Conservation (phyloP, 2,888 invertebrate genomes). For the Augiades crinisus region DNA sequence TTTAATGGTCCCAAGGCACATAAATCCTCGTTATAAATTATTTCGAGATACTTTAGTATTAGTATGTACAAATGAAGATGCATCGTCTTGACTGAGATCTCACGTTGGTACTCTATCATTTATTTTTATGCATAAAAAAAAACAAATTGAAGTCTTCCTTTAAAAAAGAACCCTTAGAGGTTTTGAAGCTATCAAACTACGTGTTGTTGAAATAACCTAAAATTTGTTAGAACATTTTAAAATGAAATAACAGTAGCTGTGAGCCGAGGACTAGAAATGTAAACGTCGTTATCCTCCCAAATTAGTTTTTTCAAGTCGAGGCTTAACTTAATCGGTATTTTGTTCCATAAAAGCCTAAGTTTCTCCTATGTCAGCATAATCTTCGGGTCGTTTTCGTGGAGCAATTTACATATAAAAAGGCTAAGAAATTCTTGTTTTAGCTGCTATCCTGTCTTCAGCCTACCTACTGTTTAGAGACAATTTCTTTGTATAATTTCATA, state of each 20-base stretch:
- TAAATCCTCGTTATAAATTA: conserved; percentile 72
- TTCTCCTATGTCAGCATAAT: conserved; percentile 23
- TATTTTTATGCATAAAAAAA: conserved; percentile 5
- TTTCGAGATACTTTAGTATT: conserved; percentile 34
- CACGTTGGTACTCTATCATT: too few relatives aligned
- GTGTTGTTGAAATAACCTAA: too few relatives aligned
- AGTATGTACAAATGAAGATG: too few relatives aligned
- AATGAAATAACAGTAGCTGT: conserved; percentile 1
- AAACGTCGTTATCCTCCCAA: conserved; percentile 10
- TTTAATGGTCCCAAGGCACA: conserved; percentile 55
- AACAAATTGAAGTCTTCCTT: too few relatives aligned
- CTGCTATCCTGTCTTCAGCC: conserved; percentile 11
- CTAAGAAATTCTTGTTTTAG: conserved; percentile 22
- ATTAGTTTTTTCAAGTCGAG: conserved; percentile 15
- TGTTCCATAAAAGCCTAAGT: conserved; percentile 11
- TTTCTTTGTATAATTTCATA: conserved; percentile 8
- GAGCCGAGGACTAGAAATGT: conserved; percentile 4
- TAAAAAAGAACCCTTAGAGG: too few relatives aligned
- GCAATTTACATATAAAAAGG: conserved; percentile 23
- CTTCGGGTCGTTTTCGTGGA: conserved; percentile 15
- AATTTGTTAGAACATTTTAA: neutral
- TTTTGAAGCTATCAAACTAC: too few relatives aligned
- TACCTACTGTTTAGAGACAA: conserved; percentile 13
- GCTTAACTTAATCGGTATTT: conserved; percentile 17
- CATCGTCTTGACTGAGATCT: too few relatives aligned